Base-by-base conservation (phyloP, 2,797 vertebrate genomes). In the Bradypodion pumilum region DNA sequence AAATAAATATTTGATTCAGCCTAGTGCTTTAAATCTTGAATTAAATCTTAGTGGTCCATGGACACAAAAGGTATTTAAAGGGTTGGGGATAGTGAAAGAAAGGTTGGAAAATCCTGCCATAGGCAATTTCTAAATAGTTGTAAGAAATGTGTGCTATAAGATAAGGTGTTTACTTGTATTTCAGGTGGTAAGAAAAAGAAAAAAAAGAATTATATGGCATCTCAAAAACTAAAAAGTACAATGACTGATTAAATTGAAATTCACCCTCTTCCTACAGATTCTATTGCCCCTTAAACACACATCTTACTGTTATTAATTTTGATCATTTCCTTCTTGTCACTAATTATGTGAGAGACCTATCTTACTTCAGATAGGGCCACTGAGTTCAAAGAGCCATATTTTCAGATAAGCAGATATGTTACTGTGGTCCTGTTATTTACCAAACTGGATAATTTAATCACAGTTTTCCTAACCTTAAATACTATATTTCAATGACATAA, bases 281-380 rank as follows among this genome's bases (percentile, higher is more conserved):
- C 69, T 70, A 44, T 16, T 70, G n/a, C 60, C 42, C 52, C 16
- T 8, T 23, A 44, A 49, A 10, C 62, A 76, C 29, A 9, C 27
- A 44, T 76, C 66, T 75, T 75, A 56, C 49, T 73, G 44, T 37
- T 56, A 70, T 74, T 68, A 79, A 68, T 86, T n/a, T n/a, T 44
- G 32, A 79, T 79, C 16, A 15, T 63, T 76, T 85, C 85, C 46
- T 74, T 88, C 16, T 86, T 37, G 82, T 23, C 7, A 21, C 56
- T 79, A 52, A 46, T 88, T 81, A 52, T 77, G 66, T 75, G 32
- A 6, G 6, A 74, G 7, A 5, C 37, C 25, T 9, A 75, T 44
- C 21, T 49, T 68, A 9, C n/a, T 15, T 85, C 44, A 79, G 44
- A 80, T 56, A 49, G 44, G n/a, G 15, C 29, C 49, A n/a, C 2